Conservation (phyloP, 1,140 invertebrate species). For the Lepidotrigona ventralis region DNA sequence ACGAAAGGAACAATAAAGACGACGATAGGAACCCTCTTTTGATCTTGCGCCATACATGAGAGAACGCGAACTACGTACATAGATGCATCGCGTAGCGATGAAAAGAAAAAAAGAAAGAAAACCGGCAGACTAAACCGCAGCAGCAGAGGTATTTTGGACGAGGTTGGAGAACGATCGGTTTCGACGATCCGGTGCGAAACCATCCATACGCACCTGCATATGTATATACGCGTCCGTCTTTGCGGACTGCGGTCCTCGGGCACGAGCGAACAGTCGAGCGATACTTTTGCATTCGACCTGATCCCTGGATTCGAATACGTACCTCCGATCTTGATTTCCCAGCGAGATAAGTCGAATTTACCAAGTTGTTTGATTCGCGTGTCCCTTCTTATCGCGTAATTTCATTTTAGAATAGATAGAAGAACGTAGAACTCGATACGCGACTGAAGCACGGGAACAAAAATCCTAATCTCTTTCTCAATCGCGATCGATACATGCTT, state of each 20-base stretch:
- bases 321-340: neutral
- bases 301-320: conserved; percentile 33
- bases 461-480: neutral
- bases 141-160: conserved; percentile 81
- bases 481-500: neutral
- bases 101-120: conserved; percentile 5
- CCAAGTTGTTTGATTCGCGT: conserved; percentile 1
- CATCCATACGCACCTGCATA: conserved; percentile 36
- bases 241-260: conserved; percentile 20
- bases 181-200: conserved; percentile 4
- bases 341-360: neutral
- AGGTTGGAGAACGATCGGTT: conserved; percentile 59
- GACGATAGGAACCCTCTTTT: conserved; percentile 60
- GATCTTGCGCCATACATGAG: conserved; percentile 69
- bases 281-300: conserved; percentile 22
- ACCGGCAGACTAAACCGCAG: conserved; percentile 79
- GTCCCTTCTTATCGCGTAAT: neutral
- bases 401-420: neutral
- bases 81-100: conserved; percentile 53
- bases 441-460: neutral
- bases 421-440: neutral
- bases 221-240: conserved; percentile 22
- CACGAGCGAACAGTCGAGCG: conserved; percentile 38
- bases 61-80: conserved; percentile 66
- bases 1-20: neutral